These are phyloP conservation scores for Epiblema foenella DNA, from an alignment of 2,888 invertebrate species.

Conservation along the genomic window DNA sequence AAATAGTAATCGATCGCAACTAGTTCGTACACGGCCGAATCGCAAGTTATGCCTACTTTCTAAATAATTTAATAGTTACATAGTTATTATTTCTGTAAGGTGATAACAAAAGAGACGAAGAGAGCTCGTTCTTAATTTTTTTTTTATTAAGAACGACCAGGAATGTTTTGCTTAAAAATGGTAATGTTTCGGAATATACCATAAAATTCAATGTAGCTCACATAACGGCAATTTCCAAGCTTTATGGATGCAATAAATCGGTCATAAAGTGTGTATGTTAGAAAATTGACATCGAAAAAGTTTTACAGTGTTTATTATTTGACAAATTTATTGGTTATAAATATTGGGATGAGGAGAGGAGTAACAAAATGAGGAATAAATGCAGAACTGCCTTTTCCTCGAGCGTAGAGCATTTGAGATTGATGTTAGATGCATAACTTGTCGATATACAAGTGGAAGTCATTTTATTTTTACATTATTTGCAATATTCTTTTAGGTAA, in stretches of 20 bases:
- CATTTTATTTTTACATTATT: too few relatives aligned
- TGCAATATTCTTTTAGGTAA: too few relatives aligned
- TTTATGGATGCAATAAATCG: conserved; percentile 38
- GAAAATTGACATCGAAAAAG: conserved; percentile 38
- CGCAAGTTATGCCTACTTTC: too few relatives aligned
- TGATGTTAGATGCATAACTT: too few relatives aligned
- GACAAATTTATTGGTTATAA: conserved; percentile 24
- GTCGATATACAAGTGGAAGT: too few relatives aligned
- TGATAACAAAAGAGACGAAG: too few relatives aligned
- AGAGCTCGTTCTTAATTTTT: too few relatives aligned
- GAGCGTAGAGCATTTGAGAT: not conserved
- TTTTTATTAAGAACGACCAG: not conserved
- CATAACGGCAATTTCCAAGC: conserved; percentile 20
- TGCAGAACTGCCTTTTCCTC: not conserved
- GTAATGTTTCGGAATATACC: conserved; percentile 47
- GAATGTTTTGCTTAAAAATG: conserved; percentile 42
- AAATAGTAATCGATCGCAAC: too few relatives aligned
- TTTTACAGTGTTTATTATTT: conserved; percentile 29
- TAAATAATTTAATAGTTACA: too few relatives aligned
- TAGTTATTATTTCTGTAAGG: too few relatives aligned
- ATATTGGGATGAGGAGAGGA: conserved; percentile 9
- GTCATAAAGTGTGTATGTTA: conserved; percentile 34
- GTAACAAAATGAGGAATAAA: conserved; percentile 12
- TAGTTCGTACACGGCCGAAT: too few relatives aligned
- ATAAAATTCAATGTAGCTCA: conserved; percentile 45